Percentiles rank a stretch among this genome's conserved stretches.
phyloP scores from a whole-genome alignment of 2,797 vertebrate species.

The Phrynocephalus forsythii region DNA sequence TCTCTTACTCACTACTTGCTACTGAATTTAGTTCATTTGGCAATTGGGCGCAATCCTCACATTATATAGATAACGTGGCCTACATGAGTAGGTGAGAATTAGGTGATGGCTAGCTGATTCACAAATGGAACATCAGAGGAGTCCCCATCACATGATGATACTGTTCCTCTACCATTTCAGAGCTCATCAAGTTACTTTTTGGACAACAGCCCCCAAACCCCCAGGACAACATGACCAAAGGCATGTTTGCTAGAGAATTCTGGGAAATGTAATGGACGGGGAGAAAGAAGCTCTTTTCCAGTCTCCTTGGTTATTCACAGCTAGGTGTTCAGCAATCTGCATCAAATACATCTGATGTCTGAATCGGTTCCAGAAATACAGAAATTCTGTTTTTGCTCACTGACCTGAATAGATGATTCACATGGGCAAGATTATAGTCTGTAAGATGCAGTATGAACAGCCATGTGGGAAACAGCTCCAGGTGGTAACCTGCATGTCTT shows the following conservation, averaged over 20 bases:
- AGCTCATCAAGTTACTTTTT: too few species aligned
- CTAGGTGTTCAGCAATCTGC: not conserved
- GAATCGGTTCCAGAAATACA: not conserved
- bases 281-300: too few species aligned
- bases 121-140: not conserved
- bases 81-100: not conserved
- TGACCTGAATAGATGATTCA: not conserved
- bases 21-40: conserved; percentile 46
- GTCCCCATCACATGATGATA: not conserved
- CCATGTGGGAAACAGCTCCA: not conserved
- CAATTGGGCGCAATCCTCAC: not conserved
- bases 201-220: too few species aligned
- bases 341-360: not conserved
- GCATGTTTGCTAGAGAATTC: too few species aligned
- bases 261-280: too few species aligned
- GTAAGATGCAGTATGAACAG: not conserved
- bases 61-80: not conserved
- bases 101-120: not conserved
- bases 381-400: not conserved
- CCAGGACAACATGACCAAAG: too few species aligned
- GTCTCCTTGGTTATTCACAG: not conserved
- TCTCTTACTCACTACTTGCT: conserved; percentile 51
- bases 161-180: too few species aligned
- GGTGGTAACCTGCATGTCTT: not conserved
- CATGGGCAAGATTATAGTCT: too few species aligned